A percentile compares a stretch with the other conserved stretches of the same genome.
Conservation (phyloP, 1,140 invertebrate genomes). For the Drosophila quadrilineata region DNA sequence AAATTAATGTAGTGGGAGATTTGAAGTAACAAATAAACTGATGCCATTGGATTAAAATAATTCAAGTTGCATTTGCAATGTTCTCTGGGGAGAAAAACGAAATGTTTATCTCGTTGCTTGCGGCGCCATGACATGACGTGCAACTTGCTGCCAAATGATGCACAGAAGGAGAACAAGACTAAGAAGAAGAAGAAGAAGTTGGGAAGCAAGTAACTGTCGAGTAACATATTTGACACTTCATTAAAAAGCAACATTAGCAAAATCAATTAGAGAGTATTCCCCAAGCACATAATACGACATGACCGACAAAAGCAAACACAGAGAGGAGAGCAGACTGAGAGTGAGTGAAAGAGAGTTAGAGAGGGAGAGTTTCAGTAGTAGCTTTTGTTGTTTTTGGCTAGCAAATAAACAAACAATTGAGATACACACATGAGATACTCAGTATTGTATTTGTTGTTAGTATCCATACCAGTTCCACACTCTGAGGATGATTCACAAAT, state of each 20-base stretch:
- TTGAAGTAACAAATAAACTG: not conserved
- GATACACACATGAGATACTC: constrained; percentile 37
- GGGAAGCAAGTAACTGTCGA: constrained; percentile 29
- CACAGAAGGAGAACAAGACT: not conserved
- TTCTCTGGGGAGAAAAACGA: constrained; percentile 3
- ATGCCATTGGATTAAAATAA: not conserved
- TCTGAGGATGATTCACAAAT: constrained; percentile 54
- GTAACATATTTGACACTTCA: constrained; percentile 72
- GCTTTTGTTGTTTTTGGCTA: constrained; percentile 66
- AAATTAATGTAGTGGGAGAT: too few species aligned
- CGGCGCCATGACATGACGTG: constrained; percentile 19
- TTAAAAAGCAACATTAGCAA: constrained; percentile 78
- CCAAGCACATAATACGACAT: constrained; percentile 42
- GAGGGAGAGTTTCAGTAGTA: constrained; percentile 26
- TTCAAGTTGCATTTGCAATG: not conserved
- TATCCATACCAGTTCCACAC: constrained; percentile 16
- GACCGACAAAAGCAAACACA: constrained; percentile 32
- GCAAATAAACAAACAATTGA: constrained; percentile 73
- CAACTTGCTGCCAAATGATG: constrained; percentile 15
- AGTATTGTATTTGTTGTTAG: constrained; percentile 50
- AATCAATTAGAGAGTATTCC: constrained; percentile 73
- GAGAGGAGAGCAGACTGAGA: constrained; percentile 3
- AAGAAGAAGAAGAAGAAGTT: too few species aligned
- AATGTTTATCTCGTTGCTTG: not conserved
- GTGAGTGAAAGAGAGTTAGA: not conserved